These are phyloP conservation scores for Galleria mellonella DNA, from an alignment of 1,140 invertebrate species.

Conservation along the genomic window DNA sequence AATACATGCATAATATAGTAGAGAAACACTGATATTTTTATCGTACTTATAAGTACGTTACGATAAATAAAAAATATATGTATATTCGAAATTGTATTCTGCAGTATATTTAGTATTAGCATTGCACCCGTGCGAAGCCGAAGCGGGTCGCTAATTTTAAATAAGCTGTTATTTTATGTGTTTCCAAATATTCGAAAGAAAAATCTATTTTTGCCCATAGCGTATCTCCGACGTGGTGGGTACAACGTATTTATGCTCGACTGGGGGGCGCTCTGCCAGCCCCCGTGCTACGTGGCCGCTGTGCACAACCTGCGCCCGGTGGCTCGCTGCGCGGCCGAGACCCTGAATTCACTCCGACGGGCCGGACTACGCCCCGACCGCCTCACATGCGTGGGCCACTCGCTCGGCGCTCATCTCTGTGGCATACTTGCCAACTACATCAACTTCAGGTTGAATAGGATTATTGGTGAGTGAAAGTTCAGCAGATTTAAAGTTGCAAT, in stretches of 20 bases:
- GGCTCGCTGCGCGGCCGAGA: conserved; percentile 78
- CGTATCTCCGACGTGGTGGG: conserved; percentile 80
- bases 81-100: too few species aligned
- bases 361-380: conserved; percentile 76
- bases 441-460: conserved; percentile 55
- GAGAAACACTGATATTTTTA: too few species aligned
- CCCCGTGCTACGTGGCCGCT: conserved; percentile 83
- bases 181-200: neutral
- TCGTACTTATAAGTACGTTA: too few species aligned
- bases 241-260: conserved; percentile 86
- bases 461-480: conserved; percentile 52
- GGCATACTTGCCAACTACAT: conserved; percentile 80
- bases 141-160: too few species aligned
- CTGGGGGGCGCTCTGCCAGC: conserved; percentile 79
- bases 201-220: conserved; percentile 31
- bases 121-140: too few species aligned
- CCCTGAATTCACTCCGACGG: conserved; percentile 76
- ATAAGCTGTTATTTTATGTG: too few species aligned
- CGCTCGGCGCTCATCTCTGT: conserved; percentile 84
- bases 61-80: too few species aligned
- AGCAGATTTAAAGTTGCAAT: too few species aligned
- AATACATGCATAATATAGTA: too few species aligned
- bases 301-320: conserved; percentile 83
- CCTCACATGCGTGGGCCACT: conserved; percentile 84
- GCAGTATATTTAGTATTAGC: too few species aligned